Percentiles rank a stretch among this genome's conserved stretches.
Evolutionary conservation across 2,888 invertebrate genomes (phyloP).

Genomic region (Coremacera marginata): DNA sequence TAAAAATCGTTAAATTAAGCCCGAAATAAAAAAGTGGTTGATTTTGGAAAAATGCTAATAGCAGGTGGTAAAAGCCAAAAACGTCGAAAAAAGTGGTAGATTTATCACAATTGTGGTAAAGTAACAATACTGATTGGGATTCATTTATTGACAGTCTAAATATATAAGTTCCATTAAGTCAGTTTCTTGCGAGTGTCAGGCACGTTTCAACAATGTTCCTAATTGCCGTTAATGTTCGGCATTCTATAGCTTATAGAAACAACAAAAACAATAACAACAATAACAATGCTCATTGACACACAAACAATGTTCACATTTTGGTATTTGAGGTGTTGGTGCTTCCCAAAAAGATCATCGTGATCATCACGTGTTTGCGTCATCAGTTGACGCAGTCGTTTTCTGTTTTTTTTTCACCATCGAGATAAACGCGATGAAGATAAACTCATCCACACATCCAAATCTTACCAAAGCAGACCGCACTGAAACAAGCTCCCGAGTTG

Average conservation of each 20-base stretch:
- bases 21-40: too few relatives aligned
- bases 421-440: constrained; percentile 23
- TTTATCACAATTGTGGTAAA: too few relatives aligned
- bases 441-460: not conserved
- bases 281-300: not conserved
- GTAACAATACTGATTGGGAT: too few relatives aligned
- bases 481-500: not conserved
- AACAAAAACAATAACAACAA: not conserved
- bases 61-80: too few relatives aligned
- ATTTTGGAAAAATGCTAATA: too few relatives aligned
- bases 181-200: not conserved
- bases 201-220: not conserved
- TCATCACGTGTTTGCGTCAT: constrained; percentile 18
- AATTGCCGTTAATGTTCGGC: not conserved
- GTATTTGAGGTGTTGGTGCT: not conserved
- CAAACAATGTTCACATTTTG: not conserved
- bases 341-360: not conserved
- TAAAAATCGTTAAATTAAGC: too few relatives aligned
- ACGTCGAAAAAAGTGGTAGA: too few relatives aligned
- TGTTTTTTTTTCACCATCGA: not conserved
- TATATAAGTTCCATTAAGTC: not conserved
- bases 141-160: too few relatives aligned
- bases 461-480: not conserved
- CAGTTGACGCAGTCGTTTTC: not conserved
- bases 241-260: not conserved